phyloP scores from a whole-genome alignment of 1,140 invertebrate genomes.

The Delia radicum region DNA sequence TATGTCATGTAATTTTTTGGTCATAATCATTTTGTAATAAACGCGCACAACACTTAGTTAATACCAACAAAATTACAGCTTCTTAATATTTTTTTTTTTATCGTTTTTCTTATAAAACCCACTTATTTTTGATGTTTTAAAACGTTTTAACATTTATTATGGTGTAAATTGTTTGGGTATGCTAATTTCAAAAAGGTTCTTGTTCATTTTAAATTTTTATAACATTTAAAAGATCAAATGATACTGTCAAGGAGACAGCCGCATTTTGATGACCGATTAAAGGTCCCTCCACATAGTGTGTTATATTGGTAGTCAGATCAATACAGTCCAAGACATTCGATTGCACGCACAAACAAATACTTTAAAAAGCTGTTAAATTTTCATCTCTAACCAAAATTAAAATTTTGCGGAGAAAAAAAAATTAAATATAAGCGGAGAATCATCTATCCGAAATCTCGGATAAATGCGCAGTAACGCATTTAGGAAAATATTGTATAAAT shows the following conservation, averaged over 20 bases:
- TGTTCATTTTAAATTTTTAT: not conserved
- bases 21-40: slow-evolving; percentile 24
- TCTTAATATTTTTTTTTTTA: not conserved
- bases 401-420: no score
- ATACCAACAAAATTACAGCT: not conserved
- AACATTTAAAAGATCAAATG: not conserved
- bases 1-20: slow-evolving; percentile 4
- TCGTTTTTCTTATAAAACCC: no score
- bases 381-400: no score
- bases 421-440: no score
- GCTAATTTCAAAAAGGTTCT: not conserved
- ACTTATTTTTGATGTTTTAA: not conserved
- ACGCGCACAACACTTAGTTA: not conserved
- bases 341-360: no score
- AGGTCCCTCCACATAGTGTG: not conserved
- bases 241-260: not conserved
- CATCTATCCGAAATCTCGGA: no score
- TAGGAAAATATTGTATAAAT: no score
- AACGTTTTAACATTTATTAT: not conserved
- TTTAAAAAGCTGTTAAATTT: no score
- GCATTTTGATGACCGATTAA: not conserved
- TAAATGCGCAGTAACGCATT: no score
- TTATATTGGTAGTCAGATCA: not conserved
- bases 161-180: not conserved
- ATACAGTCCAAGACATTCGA: no score